Conservation (phyloP, 2,888 invertebrate species). For the Agrotis clavis region DNA sequence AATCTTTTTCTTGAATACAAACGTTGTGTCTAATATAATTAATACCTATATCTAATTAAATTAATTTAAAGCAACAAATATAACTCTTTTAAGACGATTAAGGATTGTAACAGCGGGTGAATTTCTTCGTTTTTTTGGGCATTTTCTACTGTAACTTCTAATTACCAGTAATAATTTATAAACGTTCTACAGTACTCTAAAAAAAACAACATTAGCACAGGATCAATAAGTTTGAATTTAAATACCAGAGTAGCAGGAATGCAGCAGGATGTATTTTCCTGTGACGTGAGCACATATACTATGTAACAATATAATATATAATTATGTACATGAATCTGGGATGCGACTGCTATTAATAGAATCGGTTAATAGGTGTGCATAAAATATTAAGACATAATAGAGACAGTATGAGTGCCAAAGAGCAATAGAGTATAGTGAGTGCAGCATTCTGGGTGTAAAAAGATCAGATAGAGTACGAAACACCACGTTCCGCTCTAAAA, state of each 20-base stretch:
- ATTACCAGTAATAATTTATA: no score
- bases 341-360: neutral
- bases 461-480: no score
- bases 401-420: neutral
- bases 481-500: no score
- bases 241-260: neutral
- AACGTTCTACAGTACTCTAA: neutral
- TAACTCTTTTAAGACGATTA: no score
- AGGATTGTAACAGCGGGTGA: no score
- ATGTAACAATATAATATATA: neutral
- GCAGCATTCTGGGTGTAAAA: no score
- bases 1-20: neutral
- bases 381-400: neutral
- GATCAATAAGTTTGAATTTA: neutral
- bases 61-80: no score
- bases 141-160: no score
- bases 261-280: neutral
- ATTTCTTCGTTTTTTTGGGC: no score
- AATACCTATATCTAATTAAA: no score
- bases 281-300: neutral
- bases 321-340: neutral
- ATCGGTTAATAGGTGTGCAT: neutral
- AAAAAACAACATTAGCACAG: neutral
- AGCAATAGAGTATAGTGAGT: no score
- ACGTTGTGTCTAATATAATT: neutral